phyloP scores from a whole-genome alignment of 2,797 vertebrate species.

The Enteromius unitaeniatus region DNA sequence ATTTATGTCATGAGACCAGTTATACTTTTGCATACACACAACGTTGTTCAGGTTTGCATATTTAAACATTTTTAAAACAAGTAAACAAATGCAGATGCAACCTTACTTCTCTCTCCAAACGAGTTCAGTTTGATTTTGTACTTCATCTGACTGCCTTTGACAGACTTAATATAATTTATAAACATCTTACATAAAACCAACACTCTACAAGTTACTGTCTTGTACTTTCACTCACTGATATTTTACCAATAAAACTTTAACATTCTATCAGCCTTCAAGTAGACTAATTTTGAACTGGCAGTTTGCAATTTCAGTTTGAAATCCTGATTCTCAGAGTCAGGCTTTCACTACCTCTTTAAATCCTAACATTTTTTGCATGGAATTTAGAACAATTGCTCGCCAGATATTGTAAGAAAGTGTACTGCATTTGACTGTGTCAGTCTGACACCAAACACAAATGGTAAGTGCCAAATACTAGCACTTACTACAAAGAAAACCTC shows the following conservation, averaged over 20 bases:
- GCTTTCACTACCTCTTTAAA: background rate
- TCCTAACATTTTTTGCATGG: background rate
- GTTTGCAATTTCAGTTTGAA: background rate
- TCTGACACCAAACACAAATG: background rate
- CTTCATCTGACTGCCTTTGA: conserved; percentile 6
- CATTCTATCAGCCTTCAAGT: background rate
- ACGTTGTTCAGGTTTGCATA: background rate
- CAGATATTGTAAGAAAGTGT: background rate
- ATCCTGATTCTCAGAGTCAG: background rate
- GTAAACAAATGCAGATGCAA: background rate
- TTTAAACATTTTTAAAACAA: background rate
- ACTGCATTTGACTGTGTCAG: background rate
- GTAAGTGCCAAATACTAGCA: background rate
- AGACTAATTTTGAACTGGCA: background rate
- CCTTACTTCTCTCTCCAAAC: background rate
- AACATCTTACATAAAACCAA: conserved; percentile 25
- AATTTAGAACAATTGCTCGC: too few species aligned
- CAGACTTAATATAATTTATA: background rate
- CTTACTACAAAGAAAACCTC: background rate
- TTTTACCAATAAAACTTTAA: conserved; percentile 4
- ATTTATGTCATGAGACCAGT: too few species aligned
- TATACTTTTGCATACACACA: background rate
- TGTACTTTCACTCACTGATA: background rate
- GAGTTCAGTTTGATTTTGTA: background rate
- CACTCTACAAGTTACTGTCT: background rate